A percentile compares a stretch with the other conserved stretches of the same genome.
Evolutionary conservation across 2,888 invertebrate genomes (phyloP).

Genomic region (Imbricaverruca yamaguchii): DNA sequence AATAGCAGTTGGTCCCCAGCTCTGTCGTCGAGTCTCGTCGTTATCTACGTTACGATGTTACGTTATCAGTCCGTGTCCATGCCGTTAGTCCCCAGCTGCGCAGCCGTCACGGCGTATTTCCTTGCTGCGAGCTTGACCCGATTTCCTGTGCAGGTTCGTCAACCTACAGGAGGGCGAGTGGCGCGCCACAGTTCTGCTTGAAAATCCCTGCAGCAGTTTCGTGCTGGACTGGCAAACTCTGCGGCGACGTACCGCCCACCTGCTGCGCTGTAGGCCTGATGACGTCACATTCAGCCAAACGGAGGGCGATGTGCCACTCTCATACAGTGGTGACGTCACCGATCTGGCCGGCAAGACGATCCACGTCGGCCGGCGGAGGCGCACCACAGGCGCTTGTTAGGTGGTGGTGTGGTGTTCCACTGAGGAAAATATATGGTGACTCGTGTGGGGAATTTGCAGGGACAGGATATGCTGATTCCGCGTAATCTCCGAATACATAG

Average conservation of each 20-base stretch:
- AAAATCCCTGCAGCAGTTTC: conserved; percentile 54
- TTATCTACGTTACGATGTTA: too few relatives aligned
- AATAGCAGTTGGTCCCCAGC: too few relatives aligned
- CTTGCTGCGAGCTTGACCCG: too few relatives aligned
- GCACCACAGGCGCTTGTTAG: not conserved
- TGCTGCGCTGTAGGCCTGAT: not conserved
- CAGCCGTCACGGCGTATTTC: too few relatives aligned
- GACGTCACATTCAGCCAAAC: not conserved
- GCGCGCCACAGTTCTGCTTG: conserved; percentile 54
- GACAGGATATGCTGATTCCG: too few relatives aligned
- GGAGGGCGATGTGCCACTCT: not conserved
- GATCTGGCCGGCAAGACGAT: not conserved
- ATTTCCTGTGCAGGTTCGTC: conserved; percentile 43
- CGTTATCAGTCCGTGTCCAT: too few relatives aligned
- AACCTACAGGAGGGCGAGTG: conserved; percentile 51
- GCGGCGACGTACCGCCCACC: not conserved
- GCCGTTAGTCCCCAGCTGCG: not conserved
- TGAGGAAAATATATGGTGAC: too few relatives aligned
- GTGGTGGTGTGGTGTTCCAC: too few relatives aligned
- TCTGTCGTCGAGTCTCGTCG: too few relatives aligned
- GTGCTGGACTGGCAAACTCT: conserved; percentile 25
- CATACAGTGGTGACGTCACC: not conserved
- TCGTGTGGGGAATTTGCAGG: too few relatives aligned
- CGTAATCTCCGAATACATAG: too few relatives aligned
- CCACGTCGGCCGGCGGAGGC: not conserved